Evolutionary conservation across 2,888 invertebrate species (phyloP).

Genomic region (Anagyrus pseudococci): DNA sequence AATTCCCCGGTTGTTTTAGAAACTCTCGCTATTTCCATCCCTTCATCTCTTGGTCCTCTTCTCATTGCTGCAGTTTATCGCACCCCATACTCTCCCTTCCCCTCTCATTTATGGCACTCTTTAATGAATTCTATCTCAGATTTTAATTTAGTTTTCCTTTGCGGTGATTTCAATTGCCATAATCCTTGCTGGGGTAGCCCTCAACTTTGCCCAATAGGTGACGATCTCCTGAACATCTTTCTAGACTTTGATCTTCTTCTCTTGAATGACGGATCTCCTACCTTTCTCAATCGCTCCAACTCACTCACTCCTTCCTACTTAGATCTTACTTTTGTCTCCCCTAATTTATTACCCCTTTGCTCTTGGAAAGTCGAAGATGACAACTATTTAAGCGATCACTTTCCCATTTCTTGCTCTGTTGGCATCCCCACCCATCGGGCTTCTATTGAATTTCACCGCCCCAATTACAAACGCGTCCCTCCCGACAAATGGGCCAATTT

Average conservation of each 20-base stretch:
- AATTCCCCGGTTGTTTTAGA: constrained; percentile 16
- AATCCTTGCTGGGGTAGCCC: constrained; percentile 27
- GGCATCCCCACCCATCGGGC: background rate
- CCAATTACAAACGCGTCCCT: background rate
- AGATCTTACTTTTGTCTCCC: constrained; percentile 27
- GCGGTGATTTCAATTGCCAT: constrained; percentile 33
- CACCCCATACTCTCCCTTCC: background rate
- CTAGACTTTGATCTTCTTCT: constrained; percentile 12
- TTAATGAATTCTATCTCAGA: background rate
- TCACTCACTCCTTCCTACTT: constrained; percentile 3
- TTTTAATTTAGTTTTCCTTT: constrained; percentile 3
- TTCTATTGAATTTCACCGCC: background rate
- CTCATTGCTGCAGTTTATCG: constrained; percentile 5
- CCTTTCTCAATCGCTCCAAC: constrained; percentile 7
- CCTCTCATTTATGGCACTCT: background rate
- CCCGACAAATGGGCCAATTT: background rate
- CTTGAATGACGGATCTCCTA: constrained; percentile 27
- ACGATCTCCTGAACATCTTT: background rate
- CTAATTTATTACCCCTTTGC: constrained; percentile 6
- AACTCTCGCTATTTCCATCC: constrained; percentile 6
- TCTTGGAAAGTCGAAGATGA: constrained; percentile 18
- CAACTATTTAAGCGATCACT: constrained; percentile 26
- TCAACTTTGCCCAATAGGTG: background rate
- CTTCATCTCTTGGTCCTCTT: background rate
- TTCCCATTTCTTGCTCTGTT: background rate